Percentiles rank a stretch among this genome's conserved stretches.
These are phyloP conservation scores for Urocynchramus pylzowi DNA, from an alignment of 2,113 vertebrate genomes.

Conservation along the genomic window DNA sequence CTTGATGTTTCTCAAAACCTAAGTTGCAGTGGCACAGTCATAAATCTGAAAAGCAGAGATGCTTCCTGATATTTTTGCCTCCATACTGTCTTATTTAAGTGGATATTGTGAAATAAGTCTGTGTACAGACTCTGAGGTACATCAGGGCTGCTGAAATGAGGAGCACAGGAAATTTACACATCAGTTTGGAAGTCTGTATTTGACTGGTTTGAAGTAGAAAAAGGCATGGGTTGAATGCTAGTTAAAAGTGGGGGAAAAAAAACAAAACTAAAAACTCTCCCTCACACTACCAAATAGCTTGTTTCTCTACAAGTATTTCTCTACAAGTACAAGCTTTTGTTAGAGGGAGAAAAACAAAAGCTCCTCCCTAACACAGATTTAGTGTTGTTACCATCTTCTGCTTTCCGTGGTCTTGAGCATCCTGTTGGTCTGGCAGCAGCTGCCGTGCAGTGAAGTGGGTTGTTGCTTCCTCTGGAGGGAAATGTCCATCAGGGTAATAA, in stretches of 20 bases:
- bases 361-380: neutral
- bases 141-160: neutral
- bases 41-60: neutral
- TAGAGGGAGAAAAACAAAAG: neutral
- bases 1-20: neutral
- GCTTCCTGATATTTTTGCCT: neutral
- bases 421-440: neutral
- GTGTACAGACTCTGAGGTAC: neutral
- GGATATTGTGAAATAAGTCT: neutral
- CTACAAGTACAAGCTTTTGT: neutral
- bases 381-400: neutral
- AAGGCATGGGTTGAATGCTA: neutral
- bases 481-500: neutral
- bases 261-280: accelerated
- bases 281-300: neutral
- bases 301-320: neutral
- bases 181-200: neutral
- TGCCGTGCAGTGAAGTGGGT: neutral
- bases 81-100: neutral
- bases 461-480: neutral
- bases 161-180: neutral
- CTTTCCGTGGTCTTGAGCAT: neutral
- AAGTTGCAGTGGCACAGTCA: neutral
- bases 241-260: neutral
- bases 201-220: neutral